Evolutionary conservation across 2,888 invertebrate species (phyloP).

Genomic region (Ichneumon xanthorius): DNA sequence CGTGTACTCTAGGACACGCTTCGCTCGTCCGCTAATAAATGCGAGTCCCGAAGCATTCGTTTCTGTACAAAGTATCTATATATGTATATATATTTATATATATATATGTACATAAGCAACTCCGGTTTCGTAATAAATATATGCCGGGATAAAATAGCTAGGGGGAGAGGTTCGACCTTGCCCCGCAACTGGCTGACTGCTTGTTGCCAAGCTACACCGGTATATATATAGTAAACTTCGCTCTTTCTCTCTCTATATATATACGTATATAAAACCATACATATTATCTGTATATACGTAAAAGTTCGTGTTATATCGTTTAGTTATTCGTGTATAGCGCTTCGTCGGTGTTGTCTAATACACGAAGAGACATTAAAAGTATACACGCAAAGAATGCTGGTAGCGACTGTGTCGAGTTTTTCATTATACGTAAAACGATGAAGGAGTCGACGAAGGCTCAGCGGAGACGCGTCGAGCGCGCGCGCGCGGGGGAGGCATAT

Average conservation of each 20-base stretch:
- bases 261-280: conserved; percentile 30
- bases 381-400: conserved; percentile 1
- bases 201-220: conserved; percentile 83
- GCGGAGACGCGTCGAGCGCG: background rate
- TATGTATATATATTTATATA: conserved; percentile 29
- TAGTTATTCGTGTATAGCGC: background rate
- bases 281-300: conserved; percentile 48
- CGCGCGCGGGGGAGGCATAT: conserved; percentile 20
- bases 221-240: conserved; percentile 75
- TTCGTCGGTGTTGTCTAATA: conserved; percentile 4
- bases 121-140: conserved; percentile 82
- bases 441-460: conserved; percentile 45
- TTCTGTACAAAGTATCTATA: conserved; percentile 22
- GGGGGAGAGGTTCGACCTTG: conserved; percentile 82
- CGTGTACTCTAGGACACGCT: conserved; percentile 22
- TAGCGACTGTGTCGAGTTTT: conserved; percentile 24
- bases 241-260: conserved; percentile 34
- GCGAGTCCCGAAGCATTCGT: conserved; percentile 29
- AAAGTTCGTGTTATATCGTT: conserved; percentile 24
- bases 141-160: conserved; percentile 81
- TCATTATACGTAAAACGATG: conserved; percentile 26
- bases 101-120: conserved; percentile 63
- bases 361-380: conserved; percentile 12
- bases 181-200: conserved; percentile 81
- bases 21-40: conserved; percentile 25